Base-by-base conservation (phyloP, 2,888 invertebrate species). In the Cryptosula pallasiana region DNA sequence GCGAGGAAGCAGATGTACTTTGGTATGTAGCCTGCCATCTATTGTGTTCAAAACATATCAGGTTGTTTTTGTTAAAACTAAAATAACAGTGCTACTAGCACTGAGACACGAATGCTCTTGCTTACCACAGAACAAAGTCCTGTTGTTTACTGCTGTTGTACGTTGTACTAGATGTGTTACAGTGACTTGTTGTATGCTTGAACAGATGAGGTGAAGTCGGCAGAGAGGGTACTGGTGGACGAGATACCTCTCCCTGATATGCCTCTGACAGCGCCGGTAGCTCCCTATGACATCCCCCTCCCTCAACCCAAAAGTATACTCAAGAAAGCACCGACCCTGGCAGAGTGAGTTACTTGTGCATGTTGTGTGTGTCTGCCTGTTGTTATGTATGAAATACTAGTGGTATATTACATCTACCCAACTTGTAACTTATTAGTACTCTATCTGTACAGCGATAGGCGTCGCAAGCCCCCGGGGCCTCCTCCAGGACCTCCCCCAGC, bases 171-270 rank as follows among this genome's bases (percentile, higher is more conserved):
- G n/a, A n/a, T n/a, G n/a, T n/a, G 20, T 13, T 45, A 45, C 45
- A 45, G 20, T 45, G 45, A 45, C 20, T 45, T 13, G 9, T 45
- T 20, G 9, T 16, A 69, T 63, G 35, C 0, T 71, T 29, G 77
- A 80, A 35, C 77, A 85, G 86, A 97, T 83, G 94, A 96, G 73
- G 96, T 97, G 0, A 92, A 92, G 81, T 93, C 93, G 85, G 96
- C 97, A 0, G 95, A 97, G 82, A 92, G 93, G 79, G 96, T 97
- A 0, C 84, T 93, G 86, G 89, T 97, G 1, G 95, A 96, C 84
- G 95, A 96, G 85, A 97, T 97, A 84, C 96, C 96, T 1, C 84
- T 97, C 73, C 96, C 96, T 55, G 83, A 85, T 57, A 77, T 81
- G 20, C 84, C 84, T 36, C 76, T 79, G 57, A 80, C 83, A 45